These are phyloP conservation scores for Condylura cristata DNA, from an alignment of 2,113 vertebrate species.

Conservation along the genomic window DNA sequence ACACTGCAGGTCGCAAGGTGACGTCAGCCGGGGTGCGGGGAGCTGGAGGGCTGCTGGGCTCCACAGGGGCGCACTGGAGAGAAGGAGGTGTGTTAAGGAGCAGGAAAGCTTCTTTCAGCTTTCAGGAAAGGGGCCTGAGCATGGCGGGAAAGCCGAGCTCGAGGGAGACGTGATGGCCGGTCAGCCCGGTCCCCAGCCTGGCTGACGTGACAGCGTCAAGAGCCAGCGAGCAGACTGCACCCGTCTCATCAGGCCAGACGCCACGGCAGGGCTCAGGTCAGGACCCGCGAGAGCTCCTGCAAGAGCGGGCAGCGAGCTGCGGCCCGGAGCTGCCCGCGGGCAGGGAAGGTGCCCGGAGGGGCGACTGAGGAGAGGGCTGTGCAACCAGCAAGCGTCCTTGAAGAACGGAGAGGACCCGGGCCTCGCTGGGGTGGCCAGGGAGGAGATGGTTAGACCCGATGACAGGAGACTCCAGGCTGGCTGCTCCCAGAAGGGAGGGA, in stretches of 20 bases:
- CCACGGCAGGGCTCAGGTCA: too few species aligned
- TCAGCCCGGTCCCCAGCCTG: background rate
- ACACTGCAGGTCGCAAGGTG: background rate
- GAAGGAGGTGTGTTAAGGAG: background rate
- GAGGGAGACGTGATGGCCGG: accelerated
- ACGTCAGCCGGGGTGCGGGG: too few species aligned
- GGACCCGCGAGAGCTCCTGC: background rate
- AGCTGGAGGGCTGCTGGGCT: too few species aligned
- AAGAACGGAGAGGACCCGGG: background rate
- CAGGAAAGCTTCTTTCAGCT: background rate
- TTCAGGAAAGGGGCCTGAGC: background rate
- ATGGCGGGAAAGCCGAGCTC: background rate
- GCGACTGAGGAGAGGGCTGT: background rate
- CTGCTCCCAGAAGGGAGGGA: background rate
- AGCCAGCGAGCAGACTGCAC: background rate
- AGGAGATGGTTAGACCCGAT: accelerated
- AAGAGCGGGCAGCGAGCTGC: background rate
- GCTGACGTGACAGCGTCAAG: background rate
- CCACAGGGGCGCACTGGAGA: background rate
- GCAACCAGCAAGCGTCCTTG: background rate
- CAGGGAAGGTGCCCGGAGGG: background rate
- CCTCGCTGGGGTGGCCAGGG: accelerated
- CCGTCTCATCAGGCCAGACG: background rate
- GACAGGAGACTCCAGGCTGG: background rate
- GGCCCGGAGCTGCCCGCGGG: background rate